These are phyloP conservation scores for Falco concolor DNA, from an alignment of 2,797 vertebrate genomes.

Conservation along the genomic window DNA sequence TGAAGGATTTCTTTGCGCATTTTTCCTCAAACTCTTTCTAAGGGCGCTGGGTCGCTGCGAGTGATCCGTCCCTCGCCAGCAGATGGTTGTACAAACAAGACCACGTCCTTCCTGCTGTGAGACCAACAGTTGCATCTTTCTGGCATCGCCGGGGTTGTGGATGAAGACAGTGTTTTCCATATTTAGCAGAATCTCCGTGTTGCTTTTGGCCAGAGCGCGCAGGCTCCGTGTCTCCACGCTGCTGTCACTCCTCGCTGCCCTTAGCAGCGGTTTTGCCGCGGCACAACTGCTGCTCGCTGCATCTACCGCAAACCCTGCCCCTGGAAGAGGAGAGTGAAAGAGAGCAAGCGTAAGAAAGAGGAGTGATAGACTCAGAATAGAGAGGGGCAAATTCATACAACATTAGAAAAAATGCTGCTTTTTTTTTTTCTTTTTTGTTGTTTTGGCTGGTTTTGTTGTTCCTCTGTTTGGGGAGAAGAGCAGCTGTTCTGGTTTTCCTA, in stretches of 20 bases:
- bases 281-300: fast-evolving
- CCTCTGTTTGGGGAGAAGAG: background rate
- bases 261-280: fast-evolving
- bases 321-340: background rate
- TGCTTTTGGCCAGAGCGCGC: background rate
- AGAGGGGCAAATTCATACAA: background rate
- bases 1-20: fast-evolving
- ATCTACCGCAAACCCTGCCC: background rate
- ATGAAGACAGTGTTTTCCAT: fast-evolving
- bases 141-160: background rate
- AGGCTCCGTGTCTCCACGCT: background rate
- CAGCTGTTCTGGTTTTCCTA: background rate
- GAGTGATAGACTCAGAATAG: background rate
- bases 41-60: fast-evolving
- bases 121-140: background rate
- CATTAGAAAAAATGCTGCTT: background rate
- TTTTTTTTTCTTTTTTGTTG: no score
- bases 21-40: background rate
- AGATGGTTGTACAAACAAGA: background rate
- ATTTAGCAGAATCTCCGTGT: background rate
- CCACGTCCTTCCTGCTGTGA: background rate
- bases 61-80: fast-evolving
- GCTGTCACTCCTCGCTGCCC: background rate
- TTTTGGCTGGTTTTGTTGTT: background rate
- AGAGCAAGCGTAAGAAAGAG: background rate